These are phyloP conservation scores for Ariolimax columbianus DNA, from an alignment of 2,888 invertebrate genomes.

Conservation along the genomic window DNA sequence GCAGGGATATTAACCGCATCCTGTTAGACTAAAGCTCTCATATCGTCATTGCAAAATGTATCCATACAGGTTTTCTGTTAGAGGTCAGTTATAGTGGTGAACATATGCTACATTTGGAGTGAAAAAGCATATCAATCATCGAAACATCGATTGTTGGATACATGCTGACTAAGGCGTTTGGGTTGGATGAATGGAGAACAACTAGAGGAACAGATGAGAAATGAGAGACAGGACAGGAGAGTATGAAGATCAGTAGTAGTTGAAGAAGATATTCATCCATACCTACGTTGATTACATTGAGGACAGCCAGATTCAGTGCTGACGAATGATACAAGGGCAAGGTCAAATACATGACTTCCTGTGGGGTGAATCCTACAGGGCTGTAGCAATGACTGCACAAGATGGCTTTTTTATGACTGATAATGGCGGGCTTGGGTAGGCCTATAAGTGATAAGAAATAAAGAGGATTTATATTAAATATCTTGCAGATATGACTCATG, in stretches of 20 bases:
- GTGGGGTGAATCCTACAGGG: constrained; percentile 53
- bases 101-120: too few species aligned
- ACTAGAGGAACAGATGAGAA: too few species aligned
- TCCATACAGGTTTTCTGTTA: too few species aligned
- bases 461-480: background rate
- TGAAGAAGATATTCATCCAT: constrained; percentile 10
- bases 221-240: too few species aligned
- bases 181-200: too few species aligned
- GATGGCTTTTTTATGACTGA: constrained; percentile 85
- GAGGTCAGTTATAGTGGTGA: too few species aligned
- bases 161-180: too few species aligned
- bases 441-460: constrained; percentile 56
- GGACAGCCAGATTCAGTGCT: constrained; percentile 88
- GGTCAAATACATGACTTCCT: constrained; percentile 91
- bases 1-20: too few species aligned
- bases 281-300: constrained; percentile 59
- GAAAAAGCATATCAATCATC: too few species aligned
- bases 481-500: background rate
- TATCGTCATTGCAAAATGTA: too few species aligned
- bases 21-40: too few species aligned
- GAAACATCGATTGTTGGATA: too few species aligned
- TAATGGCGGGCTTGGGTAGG: constrained; percentile 87
- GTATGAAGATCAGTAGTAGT: background rate
- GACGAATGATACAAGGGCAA: constrained; percentile 96
- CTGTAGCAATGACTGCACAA: constrained; percentile 51